phyloP scores from a whole-genome alignment of 2,888 invertebrate species.

The Chaitophorus viminalis region DNA sequence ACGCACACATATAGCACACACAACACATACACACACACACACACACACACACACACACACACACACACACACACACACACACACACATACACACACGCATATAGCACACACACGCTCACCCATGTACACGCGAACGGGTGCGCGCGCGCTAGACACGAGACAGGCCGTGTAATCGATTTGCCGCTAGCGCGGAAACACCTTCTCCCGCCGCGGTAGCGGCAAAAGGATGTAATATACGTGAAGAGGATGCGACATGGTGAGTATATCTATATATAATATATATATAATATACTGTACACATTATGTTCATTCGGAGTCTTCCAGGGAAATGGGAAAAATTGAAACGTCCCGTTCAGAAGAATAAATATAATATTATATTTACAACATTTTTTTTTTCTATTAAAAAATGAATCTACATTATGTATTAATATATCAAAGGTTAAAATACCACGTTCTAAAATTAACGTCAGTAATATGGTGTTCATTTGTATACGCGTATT shows the following conservation, averaged over 20 bases:
- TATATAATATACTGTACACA: too few relatives aligned
- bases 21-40: background rate
- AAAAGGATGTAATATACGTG: constrained; percentile 27
- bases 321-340: too few relatives aligned
- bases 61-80: background rate
- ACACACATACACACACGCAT: background rate
- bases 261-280: too few relatives aligned
- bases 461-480: too few relatives aligned
- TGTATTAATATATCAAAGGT: too few relatives aligned
- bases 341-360: too few relatives aligned
- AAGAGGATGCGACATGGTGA: background rate
- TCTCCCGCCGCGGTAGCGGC: background rate
- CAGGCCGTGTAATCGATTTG: constrained; percentile 53
- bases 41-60: background rate
- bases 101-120: too few relatives aligned
- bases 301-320: background rate
- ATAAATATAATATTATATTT: too few relatives aligned
- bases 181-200: constrained; percentile 15
- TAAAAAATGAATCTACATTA: too few relatives aligned
- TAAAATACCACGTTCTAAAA: too few relatives aligned
- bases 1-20: background rate
- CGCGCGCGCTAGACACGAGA: background rate
- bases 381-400: too few relatives aligned
- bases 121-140: background rate
- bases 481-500: too few relatives aligned